Evolutionary conservation across 2,797 vertebrate genomes (phyloP), one percentile per base, ranked within the genome.

Genomic region (Danio kyathit): DNA sequence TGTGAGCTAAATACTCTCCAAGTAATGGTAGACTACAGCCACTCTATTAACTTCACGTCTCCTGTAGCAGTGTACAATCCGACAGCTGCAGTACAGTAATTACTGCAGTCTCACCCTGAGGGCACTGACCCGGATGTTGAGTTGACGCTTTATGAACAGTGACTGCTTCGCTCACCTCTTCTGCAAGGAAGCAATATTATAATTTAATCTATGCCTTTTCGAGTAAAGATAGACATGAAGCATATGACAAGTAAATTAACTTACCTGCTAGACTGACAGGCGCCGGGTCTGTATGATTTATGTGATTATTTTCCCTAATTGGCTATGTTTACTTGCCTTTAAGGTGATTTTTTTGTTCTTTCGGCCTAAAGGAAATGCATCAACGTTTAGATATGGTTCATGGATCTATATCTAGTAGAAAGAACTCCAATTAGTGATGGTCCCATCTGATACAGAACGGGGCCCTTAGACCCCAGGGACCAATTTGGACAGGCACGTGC

Each of bases 381-480:
- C 17, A 2, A 54, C 8, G 17, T 17, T 5, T 54, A 41, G 16
- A 41, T 12, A 17, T 5, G 46, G 11, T n/a, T 19, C 67, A 54
- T 13, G 6, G 5, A 41, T 19, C 38, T 21, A 5, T 73, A 72
- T 64, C 48, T 46, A 80, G 17, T 44, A 61, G 16, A 48, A 65
- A 46, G 48, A 80, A 81, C 44, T 75, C 41, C 54, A 83, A 63
- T 85, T 79, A 82, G 74, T 59, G 76, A 17, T 41, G 76, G 70
- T 56, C 90, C 89, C 90, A 92, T 93, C 93, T 94, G 92, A 92
- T 86, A n/a, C n/a, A 83, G 87, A 89, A 83, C 43, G 9, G 89
- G 90, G 90, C 89, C 88, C 88, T 84, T 73, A 89, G 86, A 89
- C 93, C 88, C 92, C 82, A 81, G 93, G 93, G 94, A 93, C 90